phyloP scores from a whole-genome alignment of 1,140 invertebrate species.

The Aphaenogaster floridana region DNA sequence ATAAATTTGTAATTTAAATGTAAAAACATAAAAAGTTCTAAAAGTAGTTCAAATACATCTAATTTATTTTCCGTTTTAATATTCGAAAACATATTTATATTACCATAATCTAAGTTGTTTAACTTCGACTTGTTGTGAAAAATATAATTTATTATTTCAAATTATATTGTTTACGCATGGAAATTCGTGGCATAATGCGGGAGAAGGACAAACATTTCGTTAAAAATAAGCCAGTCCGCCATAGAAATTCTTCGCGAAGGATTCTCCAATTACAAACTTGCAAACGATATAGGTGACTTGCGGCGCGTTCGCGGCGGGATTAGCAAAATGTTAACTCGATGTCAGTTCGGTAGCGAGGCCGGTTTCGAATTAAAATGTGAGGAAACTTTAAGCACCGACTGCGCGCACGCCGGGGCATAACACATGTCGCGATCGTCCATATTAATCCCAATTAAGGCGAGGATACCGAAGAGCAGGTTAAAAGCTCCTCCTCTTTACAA shows the following conservation, averaged over 20 bases:
- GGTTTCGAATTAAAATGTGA: constrained; percentile 70
- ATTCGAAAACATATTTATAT: not conserved
- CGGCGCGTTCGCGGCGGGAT: constrained; percentile 27
- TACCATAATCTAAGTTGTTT: not conserved
- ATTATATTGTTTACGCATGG: not conserved
- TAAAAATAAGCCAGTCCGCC: not conserved
- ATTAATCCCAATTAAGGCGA: constrained; percentile 75
- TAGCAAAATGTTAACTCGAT: constrained; percentile 32
- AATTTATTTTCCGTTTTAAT: not conserved
- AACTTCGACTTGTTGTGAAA: not conserved
- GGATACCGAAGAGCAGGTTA: constrained; percentile 40
- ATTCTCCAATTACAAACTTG: constrained; percentile 53
- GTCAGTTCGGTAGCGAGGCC: constrained; percentile 25
- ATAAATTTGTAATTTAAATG: not conserved
- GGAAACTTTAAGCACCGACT: constrained; percentile 60
- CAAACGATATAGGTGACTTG: not conserved
- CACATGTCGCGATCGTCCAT: constrained; percentile 62
- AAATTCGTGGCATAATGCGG: not conserved
- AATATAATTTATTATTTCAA: not conserved
- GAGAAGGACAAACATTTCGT: not conserved
- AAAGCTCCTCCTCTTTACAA: constrained; percentile 27
- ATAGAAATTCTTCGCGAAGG: constrained; percentile 18
- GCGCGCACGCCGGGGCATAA: not conserved
- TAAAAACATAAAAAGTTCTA: not conserved
- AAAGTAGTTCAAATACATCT: not conserved